These are phyloP conservation scores for Pterostichus niger DNA, from an alignment of 2,888 invertebrate genomes.

Conservation along the genomic window DNA sequence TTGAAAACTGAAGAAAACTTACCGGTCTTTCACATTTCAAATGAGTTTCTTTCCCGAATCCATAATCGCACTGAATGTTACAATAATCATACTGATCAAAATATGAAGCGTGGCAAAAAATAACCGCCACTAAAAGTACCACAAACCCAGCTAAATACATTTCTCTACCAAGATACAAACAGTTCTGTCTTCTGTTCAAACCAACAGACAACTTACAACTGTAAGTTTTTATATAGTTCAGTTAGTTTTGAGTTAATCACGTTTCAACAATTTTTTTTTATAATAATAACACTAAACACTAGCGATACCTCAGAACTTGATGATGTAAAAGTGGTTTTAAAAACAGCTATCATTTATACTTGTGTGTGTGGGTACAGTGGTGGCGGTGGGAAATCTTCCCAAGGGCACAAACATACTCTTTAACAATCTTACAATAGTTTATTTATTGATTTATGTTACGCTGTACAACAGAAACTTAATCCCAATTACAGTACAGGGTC, in stretches of 20 bases:
- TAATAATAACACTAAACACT: slow-evolving; percentile 21
- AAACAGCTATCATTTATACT: slow-evolving; percentile 51
- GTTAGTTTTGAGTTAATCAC: slow-evolving; percentile 22
- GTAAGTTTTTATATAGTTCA: slow-evolving; percentile 24
- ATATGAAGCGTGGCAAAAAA: background rate
- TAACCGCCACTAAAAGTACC: background rate
- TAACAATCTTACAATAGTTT: too few relatives aligned
- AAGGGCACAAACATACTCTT: too few relatives aligned
- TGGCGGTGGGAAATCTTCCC: background rate
- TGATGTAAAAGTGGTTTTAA: slow-evolving; percentile 43
- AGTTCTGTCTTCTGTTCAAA: slow-evolving; percentile 1
- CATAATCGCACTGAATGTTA: slow-evolving; percentile 22
- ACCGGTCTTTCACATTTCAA: slow-evolving; percentile 18
- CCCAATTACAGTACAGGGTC: too few relatives aligned
- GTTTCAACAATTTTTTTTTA: slow-evolving; percentile 26
- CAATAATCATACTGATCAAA: slow-evolving; percentile 37
- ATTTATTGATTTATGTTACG: too few relatives aligned
- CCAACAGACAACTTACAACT: background rate
- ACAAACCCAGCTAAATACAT: background rate
- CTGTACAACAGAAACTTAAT: too few relatives aligned
- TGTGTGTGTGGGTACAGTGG: slow-evolving; percentile 3
- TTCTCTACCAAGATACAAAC: background rate
- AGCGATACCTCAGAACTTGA: background rate
- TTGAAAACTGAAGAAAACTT: slow-evolving; percentile 20
- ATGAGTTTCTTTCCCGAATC: background rate